These are phyloP conservation scores for Gallinago nigripennis DNA, from an alignment of 2,797 vertebrate species.

Conservation along the genomic window DNA sequence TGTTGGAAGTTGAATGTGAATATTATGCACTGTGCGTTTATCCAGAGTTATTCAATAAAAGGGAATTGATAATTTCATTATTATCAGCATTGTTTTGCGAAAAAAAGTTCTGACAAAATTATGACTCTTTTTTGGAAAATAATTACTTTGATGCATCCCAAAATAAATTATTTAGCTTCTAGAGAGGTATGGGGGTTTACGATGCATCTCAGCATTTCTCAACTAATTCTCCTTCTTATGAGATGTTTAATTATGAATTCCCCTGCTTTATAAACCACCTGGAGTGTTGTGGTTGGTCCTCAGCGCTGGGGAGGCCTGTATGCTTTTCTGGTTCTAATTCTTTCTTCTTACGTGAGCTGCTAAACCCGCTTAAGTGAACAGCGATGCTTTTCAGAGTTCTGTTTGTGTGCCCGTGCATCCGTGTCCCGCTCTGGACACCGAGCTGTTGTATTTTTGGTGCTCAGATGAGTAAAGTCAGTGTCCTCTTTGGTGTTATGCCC, in stretches of 20 bases:
- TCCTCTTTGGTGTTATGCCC: neutral
- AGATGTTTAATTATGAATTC: constrained; percentile 16
- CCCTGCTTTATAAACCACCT: neutral
- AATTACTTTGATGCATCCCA: neutral
- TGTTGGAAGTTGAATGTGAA: neutral
- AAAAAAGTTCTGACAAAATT: neutral
- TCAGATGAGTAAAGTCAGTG: neutral
- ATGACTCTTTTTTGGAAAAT: neutral
- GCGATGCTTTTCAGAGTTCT: neutral
- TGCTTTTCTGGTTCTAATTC: no score
- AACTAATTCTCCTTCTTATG: neutral
- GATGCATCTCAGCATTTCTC: neutral
- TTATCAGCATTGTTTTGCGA: neutral
- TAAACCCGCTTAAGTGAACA: neutral
- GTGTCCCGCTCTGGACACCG: fast-evolving
- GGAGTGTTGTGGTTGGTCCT: neutral
- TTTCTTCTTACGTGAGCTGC: neutral
- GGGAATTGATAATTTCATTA: neutral
- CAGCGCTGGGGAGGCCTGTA: neutral
- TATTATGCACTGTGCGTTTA: neutral
- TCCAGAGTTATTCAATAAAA: neutral
- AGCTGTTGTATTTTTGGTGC: fast-evolving
- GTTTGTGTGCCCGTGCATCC: neutral
- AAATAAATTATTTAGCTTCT: neutral
- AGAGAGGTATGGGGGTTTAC: neutral